Percentiles rank a stretch among this genome's conserved stretches.
Conservation (phyloP, 2,888 invertebrate genomes). For the Syrphus vitripennis region DNA sequence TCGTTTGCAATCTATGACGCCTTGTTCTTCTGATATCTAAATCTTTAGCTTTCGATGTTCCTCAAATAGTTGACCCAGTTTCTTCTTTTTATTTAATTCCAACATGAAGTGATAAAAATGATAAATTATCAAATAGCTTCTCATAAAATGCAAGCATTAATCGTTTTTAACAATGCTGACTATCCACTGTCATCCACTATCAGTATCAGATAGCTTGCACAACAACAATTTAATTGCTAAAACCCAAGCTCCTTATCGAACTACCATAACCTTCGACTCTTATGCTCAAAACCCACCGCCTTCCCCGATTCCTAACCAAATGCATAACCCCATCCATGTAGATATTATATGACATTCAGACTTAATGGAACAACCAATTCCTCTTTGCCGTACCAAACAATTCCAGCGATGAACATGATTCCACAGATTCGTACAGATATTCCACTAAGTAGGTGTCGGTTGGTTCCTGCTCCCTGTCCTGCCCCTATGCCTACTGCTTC, state of each 20-base stretch:
- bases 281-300: slow-evolving; percentile 7
- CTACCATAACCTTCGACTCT: slow-evolving; percentile 20
- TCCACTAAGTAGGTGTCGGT: slow-evolving; percentile 66
- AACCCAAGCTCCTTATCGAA: not conserved
- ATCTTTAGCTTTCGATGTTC: not conserved
- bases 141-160: not conserved
- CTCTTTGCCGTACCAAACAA: slow-evolving; percentile 57
- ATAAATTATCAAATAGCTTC: not conserved
- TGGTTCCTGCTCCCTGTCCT: slow-evolving; percentile 21
- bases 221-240: slow-evolving; percentile 33
- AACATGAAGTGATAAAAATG: not conserved
- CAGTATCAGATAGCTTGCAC: not conserved
- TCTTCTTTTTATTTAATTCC: not conserved
- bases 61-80: not conserved
- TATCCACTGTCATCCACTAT: not conserved
- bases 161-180: not conserved
- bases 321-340: slow-evolving; percentile 50
- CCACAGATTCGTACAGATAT: slow-evolving; percentile 52
- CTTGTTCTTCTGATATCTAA: not conserved
- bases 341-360: slow-evolving; percentile 62
- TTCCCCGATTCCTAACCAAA: not conserved
- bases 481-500: not conserved
- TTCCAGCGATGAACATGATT: slow-evolving; percentile 67
- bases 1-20: no score
- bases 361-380: slow-evolving; percentile 69